Base-by-base conservation (phyloP, 2,797 vertebrate genomes). In the Channa striata region DNA sequence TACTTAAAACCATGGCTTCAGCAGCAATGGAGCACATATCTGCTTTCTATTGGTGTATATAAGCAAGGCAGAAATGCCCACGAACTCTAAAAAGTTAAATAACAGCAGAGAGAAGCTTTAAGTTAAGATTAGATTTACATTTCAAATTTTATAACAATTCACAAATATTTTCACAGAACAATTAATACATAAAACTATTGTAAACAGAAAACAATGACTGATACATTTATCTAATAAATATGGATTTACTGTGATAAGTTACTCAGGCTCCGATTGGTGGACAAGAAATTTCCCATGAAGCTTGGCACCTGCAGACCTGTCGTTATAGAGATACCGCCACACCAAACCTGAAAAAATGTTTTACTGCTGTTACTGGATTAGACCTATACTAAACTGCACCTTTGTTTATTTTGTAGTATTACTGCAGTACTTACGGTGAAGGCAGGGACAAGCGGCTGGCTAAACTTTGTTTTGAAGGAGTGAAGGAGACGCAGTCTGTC, bases 271-370 rank as follows among this genome's bases (percentile, higher is more conserved):
- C 16, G 81, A 80, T 94, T 95, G 79, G 77, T 89, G 64, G 94
- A 96, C 81, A 96, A 95, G 51, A 97, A 93, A 16, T 90, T 96
- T 87, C 90, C 94, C 79, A 98, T 94, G 8, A 95, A 93, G 86
- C 93, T 97, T 47, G 97, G 97, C 78, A 98, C 96, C 87, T 99
- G 97, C 80, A 97, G 89, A 50, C 97, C 97, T 0, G 96, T 96
- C 33, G 66, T 92, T 65, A 99, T 79, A 69, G 92, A 86, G 72
- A 99, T 93, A 13, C 96, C 96, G 19, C 97, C 97, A 59, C 96
- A 97, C 97, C 97, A 98, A 25, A 97, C 95, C 97, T 98, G 90
- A n/a, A 70, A 70, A 10, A 64, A 20, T 80, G 19, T 46, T 43
- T 36, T n/a, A 65, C 11, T 36, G 12, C 33, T 2, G 37, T 74